Evolutionary conservation across 1,140 invertebrate species (phyloP), one percentile per base, ranked within the genome.

Genomic region (Choristoneura fumiferana): DNA sequence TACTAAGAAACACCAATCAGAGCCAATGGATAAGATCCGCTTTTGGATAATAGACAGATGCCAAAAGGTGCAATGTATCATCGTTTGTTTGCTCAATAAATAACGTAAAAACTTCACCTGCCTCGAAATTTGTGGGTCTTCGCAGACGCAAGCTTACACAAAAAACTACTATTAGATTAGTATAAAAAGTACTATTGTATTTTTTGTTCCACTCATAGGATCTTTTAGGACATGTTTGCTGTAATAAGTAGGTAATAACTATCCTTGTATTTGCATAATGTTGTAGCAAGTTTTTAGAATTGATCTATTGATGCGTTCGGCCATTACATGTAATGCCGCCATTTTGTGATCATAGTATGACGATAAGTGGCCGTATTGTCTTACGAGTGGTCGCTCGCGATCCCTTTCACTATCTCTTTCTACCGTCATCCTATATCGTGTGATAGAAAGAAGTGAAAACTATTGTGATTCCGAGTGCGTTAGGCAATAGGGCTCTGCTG

Each of bases 11-110:
- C 22, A 49, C 43, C 43, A 49, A 49, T 49, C n/a, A 13, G 43
- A 49, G 22, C n/a, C 22, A 2, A 29, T 3, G 22, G 22, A 29
- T 29, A 29, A 29, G 6, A 6, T 6, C 22, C 22, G 2, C 22
- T 29, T 49, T 33, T 8, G n/a, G 18, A 33, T 49, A 49, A 18
- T 4, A 33, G 15, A 10, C 15, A 17, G 40, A 14, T 18, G 6
- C 43, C 17, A 49, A 49, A 49, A 49, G 43, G 43, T 49, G 43
- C 43, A 49, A 49, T 33, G 18, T 22, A 49, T 6, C 6, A 49
- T 22, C 43, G 9, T 37, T 39, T 39, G 37, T 39, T 39, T 39
- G 40, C 1, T 33, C 17, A 18, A 17, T 33, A 49, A 49, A 49
- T 49, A 49, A 10, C 29, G 22, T 10, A 49, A 49, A 49, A 29